Percentiles rank a stretch among this genome's conserved stretches.
These are phyloP conservation scores for Aplocera efformata DNA, from an alignment of 2,888 invertebrate genomes.

Conservation along the genomic window DNA sequence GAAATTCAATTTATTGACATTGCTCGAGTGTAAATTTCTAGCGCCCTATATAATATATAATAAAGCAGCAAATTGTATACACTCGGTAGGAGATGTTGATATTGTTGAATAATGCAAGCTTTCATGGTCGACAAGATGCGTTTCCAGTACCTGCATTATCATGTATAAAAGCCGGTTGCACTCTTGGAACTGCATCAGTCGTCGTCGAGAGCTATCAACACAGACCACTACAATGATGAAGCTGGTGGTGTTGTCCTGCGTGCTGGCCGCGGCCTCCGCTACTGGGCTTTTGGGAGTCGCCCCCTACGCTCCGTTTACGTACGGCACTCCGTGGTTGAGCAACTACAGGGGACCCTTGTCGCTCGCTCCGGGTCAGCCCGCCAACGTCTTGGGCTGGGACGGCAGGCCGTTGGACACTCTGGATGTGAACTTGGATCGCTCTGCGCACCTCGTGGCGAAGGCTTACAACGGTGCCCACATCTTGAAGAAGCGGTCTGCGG, in stretches of 20 bases:
- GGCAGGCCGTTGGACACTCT: slow-evolving; percentile 69
- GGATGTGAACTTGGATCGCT: slow-evolving; percentile 66
- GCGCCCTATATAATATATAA: slow-evolving; percentile 1
- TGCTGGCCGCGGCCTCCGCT: slow-evolving; percentile 80
- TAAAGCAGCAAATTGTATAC: slow-evolving; percentile 3
- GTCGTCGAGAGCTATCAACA: slow-evolving; percentile 53
- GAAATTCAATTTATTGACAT: neutral
- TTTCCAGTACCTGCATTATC: slow-evolving; percentile 17
- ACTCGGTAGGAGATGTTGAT: slow-evolving; percentile 9
- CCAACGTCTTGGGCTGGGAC: slow-evolving; percentile 60
- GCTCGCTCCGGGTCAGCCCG: slow-evolving; percentile 63
- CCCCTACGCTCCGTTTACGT: slow-evolving; percentile 26
- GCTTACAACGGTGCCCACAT: slow-evolving; percentile 47
- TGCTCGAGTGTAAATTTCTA: slow-evolving; percentile 3
- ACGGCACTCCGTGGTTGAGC: slow-evolving; percentile 12
- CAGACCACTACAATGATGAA: slow-evolving; percentile 75
- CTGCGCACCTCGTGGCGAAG: slow-evolving; percentile 56
- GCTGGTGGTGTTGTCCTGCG: slow-evolving; percentile 83
- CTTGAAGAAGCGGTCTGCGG: slow-evolving; percentile 56
- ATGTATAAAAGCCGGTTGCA: slow-evolving; percentile 53
- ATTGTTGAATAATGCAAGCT: slow-evolving; percentile 15
- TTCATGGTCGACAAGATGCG: slow-evolving; percentile 21
- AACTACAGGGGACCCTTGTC: slow-evolving; percentile 33
- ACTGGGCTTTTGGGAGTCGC: slow-evolving; percentile 26
- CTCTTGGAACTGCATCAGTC: slow-evolving; percentile 54